Conservation (phyloP, 2,113 vertebrate genomes). For the Vidua chalybeata region DNA sequence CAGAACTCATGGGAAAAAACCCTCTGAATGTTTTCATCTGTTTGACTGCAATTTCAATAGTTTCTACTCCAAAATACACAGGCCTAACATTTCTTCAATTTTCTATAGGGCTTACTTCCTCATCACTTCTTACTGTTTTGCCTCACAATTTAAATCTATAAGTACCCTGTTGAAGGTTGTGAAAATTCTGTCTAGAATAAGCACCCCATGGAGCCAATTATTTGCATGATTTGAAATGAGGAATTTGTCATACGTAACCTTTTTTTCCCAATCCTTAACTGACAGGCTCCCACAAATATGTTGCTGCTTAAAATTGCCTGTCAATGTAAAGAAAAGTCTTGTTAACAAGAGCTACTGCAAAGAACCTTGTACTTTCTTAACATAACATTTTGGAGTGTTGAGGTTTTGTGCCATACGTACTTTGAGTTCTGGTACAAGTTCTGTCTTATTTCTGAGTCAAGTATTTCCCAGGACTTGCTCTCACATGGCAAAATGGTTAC, state of each 20-base stretch:
- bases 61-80: neutral
- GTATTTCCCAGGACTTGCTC: neutral
- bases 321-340: neutral
- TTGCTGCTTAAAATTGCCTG: neutral
- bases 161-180: neutral
- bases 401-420: neutral
- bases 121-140: neutral
- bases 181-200: slow-evolving; percentile 36
- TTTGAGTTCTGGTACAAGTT: neutral
- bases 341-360: slow-evolving; percentile 1
- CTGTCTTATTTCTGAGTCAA: neutral
- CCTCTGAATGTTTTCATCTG: neutral
- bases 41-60: neutral
- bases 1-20: neutral
- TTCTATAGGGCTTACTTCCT: neutral
- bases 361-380: neutral
- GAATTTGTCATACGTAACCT: slow-evolving; percentile 36
- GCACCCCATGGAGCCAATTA: slow-evolving; percentile 45
- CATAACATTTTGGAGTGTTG: neutral
- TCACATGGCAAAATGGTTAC: neutral
- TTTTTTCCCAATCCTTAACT: slow-evolving; percentile 13
- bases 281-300: slow-evolving; percentile 6
- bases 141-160: neutral
- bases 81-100: neutral
- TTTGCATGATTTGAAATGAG: slow-evolving; percentile 57